Conservation (phyloP, 2,113 vertebrate species). For the Oryzias curvinotus region DNA sequence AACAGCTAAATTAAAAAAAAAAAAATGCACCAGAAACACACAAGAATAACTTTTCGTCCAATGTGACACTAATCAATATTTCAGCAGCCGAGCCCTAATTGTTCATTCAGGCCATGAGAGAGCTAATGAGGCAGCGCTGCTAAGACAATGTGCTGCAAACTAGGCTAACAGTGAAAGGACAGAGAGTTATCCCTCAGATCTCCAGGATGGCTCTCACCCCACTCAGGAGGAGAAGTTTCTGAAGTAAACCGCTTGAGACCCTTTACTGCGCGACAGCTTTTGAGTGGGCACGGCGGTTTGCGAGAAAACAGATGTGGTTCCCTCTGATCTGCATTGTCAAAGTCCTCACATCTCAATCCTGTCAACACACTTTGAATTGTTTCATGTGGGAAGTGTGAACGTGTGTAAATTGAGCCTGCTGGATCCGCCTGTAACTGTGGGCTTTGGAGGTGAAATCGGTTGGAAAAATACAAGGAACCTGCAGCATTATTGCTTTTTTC, state of each 20-base stretch:
- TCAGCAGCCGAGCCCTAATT: constrained; percentile 58
- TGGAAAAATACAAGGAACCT: not conserved
- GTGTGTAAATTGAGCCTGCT: constrained; percentile 15
- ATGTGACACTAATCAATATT: constrained; percentile 69
- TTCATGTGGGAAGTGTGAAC: constrained; percentile 12
- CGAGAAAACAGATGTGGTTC: constrained; percentile 37
- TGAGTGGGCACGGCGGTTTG: constrained; percentile 33
- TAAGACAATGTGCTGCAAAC: constrained; percentile 58
- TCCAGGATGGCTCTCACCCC: constrained; percentile 22
- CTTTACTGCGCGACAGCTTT: constrained; percentile 33
- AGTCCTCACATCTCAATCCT: constrained; percentile 42
- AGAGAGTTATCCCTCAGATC: constrained; percentile 52
- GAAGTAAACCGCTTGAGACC: constrained; percentile 49
- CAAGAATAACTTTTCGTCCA: constrained; percentile 21
- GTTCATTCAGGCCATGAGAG: constrained; percentile 59
- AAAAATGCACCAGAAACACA: constrained; percentile 36
- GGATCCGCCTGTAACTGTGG: constrained; percentile 13
- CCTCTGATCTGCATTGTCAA: constrained; percentile 56
- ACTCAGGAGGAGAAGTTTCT: constrained; percentile 31
- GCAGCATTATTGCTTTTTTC: not conserved
- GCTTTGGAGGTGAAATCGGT: constrained; percentile 10
- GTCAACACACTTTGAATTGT: constrained; percentile 29
- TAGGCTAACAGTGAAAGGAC: constrained; percentile 50
- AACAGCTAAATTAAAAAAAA: constrained; percentile 50
- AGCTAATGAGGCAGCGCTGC: constrained; percentile 61